Base-by-base conservation (phyloP, 2,797 vertebrate genomes). In the Clarias fuscus region DNA sequence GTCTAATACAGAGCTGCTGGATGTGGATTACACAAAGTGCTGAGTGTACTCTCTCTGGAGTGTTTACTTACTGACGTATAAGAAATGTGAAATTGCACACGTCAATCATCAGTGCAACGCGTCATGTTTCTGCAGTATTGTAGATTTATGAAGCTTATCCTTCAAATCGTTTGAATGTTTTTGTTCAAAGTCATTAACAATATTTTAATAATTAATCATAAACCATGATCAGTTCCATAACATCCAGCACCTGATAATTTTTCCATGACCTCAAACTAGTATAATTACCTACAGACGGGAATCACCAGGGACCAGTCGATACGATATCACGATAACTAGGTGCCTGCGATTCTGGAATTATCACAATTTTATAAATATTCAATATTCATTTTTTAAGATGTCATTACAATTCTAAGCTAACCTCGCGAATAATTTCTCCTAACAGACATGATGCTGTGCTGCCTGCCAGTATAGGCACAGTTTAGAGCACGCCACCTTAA, bases 1-100 rank as follows among this genome's bases (percentile, higher is more conserved):
- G 76, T 33, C 30, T 22, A 59, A 78, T 37, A 13, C 30, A 14
- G 56, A 37, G 30, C 76, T 14, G 15, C 56, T 22, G 76, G 56
- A 61, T 78, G 56, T 59, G 56, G 56, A 78, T 78, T 61, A 78
- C 53, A 22, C 4, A 5, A 78, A 77, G 75, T 56, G 73, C 15
- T 30, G n/a, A 3, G 22, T 15, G 11, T 6, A n/a, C 40, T 24
- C 70, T 40, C 37, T 53, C 48, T 13, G 0, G 30, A 18, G 27
- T 15, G n/a, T 65, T 33, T 68, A 17, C 67, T 33, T 33, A 68
- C 27, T 7, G 15, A 68, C 65, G 22, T 20, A 7, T 20, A 37
- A 20, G 33, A 37, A 70, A 2, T 7, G 64, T 18, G 3, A 70
- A 17, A 68, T 2, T 18, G 27, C 15, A 33, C 65, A 7, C 30